Evolutionary conservation across 2,797 vertebrate species (phyloP), one percentile per base, ranked within the genome.

Genomic region (Cynodonichthys magdalenae): DNA sequence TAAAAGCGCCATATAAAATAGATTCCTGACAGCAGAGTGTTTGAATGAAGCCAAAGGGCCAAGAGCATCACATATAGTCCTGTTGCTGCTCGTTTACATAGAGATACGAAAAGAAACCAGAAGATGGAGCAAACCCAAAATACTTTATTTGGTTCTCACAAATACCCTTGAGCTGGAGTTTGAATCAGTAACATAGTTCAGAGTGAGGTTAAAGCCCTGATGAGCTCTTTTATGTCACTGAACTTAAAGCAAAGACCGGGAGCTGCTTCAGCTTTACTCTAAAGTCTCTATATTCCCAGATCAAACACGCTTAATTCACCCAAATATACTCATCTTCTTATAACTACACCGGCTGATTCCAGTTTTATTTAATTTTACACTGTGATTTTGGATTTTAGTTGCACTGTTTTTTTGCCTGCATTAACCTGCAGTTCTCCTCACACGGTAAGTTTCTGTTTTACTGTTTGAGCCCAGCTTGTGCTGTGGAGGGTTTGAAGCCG

Each of bases 101-200:
- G 31, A 31, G 31, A 31, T 6, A 31, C 3, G 11, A 12, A 39
- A 14, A 39, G 36, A 14, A 14, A 39, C 36, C 36, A 39, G 36
- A 39, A 3, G 10, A 14, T 9, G 9, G 31, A 31, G 31, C 31
- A 12, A 39, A 39, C 36, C 14, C 36, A 39, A 39, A 2, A 39
- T 39, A 3, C 12, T 12, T 39, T 12, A 39, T 39, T 39, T 39
- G 11, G 36, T 39, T 39, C 11, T 2, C 4, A 12, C 36, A 12
- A 39, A 1, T 8, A 34, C 11, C 41, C 41, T 17, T 17, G 53
- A 28, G 1, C n/a, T 15, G 62, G 60, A 56, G 34, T 48, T 57
- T 68, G 49, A 45, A 66, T 65, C n/a, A 34, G 31, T 52, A 55
- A 27, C 56, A n/a, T 19, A 60, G 59, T 75, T 61, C 47, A 28